Evolutionary conservation across 2,888 invertebrate species (phyloP), one percentile per base, ranked within the genome.

Genomic region (Uloborus plumipes): DNA sequence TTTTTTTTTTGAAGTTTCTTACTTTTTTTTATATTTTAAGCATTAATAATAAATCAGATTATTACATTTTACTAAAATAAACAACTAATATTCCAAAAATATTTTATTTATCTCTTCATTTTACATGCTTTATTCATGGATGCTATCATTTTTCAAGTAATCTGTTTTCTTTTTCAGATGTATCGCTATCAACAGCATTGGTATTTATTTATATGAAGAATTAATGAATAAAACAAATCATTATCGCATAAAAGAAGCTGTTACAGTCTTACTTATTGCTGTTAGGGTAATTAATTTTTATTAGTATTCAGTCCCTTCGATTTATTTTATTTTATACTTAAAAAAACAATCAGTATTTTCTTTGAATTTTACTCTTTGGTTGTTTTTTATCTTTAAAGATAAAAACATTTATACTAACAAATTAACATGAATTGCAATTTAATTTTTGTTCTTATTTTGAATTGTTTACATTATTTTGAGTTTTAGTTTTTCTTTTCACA

Each of bases 151-250:
- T 39, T 11, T 39, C 39, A 39, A 39, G 39, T 39, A 39, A 39
- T 39, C 39, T 26, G 11, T 53, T 62, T 59, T 61, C 67, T 53
- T 66, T 86, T 86, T 18, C 86, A 89, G 89, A 80, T 89, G 95
- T 87, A 93, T 97, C 85, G 96, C 97, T 51, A 91, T 98, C 2
- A 94, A 95, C 77, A 94, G 95, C 69, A 91, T 98, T 72, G 94
- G 95, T 1, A 92, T 93, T 87, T 94, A 93, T 88, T 90, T 93
- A 22, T 93, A 93, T 86, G 92, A 92, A 88, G 93, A 93, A 88
- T 86, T 91, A 66, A 90, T 90, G 31, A 92, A 92, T 87, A 91
- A 91, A 86, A 91, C 91, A 15, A 91, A 91, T 85, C 93, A 93
- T 89, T 90, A 92, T 64, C 92, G 92, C 87, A 90, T 93, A 82